phyloP scores from a whole-genome alignment of 2,113 vertebrate species.

The Siniperca knerii region DNA sequence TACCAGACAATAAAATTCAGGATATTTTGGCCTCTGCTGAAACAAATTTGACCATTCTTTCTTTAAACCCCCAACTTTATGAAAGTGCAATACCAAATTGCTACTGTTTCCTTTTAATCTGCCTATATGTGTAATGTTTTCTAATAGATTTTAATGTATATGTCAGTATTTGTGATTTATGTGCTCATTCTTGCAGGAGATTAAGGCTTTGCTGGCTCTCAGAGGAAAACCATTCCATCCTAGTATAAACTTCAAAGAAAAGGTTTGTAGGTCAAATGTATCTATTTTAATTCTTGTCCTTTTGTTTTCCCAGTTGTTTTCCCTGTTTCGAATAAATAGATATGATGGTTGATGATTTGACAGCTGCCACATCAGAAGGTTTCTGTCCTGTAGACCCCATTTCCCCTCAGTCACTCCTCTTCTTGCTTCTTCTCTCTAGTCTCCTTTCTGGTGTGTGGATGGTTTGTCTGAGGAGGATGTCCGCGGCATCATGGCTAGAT shows the following conservation, averaged over 20 bases:
- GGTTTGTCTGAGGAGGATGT: slow-evolving; percentile 92
- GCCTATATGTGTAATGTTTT: background rate
- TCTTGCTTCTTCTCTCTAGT: slow-evolving; percentile 78
- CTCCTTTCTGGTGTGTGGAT: slow-evolving; percentile 94
- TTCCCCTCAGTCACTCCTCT: background rate
- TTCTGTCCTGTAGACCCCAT: background rate
- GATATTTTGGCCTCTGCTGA: background rate
- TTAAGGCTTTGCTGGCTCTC: slow-evolving; percentile 91
- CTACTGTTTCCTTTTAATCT: background rate
- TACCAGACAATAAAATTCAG: background rate
- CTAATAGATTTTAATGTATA: background rate
- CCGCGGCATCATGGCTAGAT: slow-evolving; percentile 91
- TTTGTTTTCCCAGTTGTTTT: background rate
- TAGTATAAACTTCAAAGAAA: slow-evolving; percentile 86
- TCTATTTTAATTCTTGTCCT: background rate
- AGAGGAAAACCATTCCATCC: slow-evolving; percentile 86
- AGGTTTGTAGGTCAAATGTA: slow-evolving; percentile 77
- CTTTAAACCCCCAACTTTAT: background rate
- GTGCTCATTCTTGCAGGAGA: slow-evolving; percentile 85
- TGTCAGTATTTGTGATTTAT: background rate
- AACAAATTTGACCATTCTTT: background rate
- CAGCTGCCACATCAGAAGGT: background rate
- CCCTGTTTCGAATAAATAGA: background rate
- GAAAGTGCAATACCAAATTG: background rate
- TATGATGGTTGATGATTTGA: background rate